Evolutionary conservation across 2,113 vertebrate species (phyloP).

Genomic region (Seriola dumerili): DNA sequence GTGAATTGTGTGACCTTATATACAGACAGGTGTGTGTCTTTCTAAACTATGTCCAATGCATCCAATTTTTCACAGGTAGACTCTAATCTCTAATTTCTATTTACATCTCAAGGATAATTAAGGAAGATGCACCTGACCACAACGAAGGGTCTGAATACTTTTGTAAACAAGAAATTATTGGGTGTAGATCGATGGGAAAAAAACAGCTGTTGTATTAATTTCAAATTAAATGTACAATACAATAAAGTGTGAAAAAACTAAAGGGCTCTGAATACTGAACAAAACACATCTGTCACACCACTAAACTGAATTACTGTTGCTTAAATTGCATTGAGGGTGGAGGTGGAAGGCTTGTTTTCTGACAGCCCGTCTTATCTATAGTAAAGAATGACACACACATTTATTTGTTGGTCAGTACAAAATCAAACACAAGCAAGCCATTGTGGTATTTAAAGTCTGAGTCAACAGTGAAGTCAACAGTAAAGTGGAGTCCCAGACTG

Average conservation of each 20-base stretch:
- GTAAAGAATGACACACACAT: slow-evolving; percentile 3
- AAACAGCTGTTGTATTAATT: too few species aligned
- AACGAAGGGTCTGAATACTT: neutral
- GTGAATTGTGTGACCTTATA: too few species aligned
- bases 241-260: neutral
- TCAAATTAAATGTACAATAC: too few species aligned
- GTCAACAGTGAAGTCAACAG: neutral
- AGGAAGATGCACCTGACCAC: neutral
- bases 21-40: too few species aligned
- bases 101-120: too few species aligned
- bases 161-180: neutral
- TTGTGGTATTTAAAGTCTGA: neutral
- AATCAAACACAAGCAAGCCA: neutral
- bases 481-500: neutral
- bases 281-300: slow-evolving; percentile 40
- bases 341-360: slow-evolving; percentile 9
- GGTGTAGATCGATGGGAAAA: neutral
- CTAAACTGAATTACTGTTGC: slow-evolving; percentile 41
- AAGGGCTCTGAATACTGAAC: neutral
- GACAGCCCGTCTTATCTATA: slow-evolving; percentile 11
- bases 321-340: slow-evolving; percentile 26
- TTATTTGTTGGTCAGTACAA: neutral
- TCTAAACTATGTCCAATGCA: too few species aligned
- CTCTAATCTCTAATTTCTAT: too few species aligned
- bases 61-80: too few species aligned